phyloP scores from a whole-genome alignment of 2,113 vertebrate genomes.

The Malaclemys terrapin region DNA sequence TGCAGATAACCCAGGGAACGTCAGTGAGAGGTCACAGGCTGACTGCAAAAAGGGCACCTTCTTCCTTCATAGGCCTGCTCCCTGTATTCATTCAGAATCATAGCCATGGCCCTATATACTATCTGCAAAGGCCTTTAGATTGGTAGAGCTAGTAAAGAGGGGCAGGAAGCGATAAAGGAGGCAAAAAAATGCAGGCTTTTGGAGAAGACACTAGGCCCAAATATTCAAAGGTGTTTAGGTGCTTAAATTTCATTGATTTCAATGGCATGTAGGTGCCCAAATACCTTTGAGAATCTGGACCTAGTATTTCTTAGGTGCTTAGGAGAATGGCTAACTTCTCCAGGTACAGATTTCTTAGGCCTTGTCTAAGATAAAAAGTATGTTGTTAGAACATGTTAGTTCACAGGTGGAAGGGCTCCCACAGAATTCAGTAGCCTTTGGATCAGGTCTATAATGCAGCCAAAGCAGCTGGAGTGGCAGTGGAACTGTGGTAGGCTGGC shows the following conservation, averaged over 20 bases:
- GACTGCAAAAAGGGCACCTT: not conserved
- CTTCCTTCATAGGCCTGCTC: not conserved
- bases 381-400: not conserved
- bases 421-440: not conserved
- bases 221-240: not conserved
- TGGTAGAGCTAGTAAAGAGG: not conserved
- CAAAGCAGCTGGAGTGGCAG: not conserved
- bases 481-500: not conserved
- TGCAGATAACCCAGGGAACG: not conserved
- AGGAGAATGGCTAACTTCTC: not conserved
- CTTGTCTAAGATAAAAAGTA: not conserved
- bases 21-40: not conserved
- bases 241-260: not conserved
- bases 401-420: not conserved
- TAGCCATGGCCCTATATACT: not conserved
- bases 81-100: not conserved
- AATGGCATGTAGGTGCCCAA: not conserved
- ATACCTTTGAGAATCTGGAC: not conserved
- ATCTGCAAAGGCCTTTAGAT: not conserved
- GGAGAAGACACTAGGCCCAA: not conserved
- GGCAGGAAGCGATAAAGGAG: not conserved
- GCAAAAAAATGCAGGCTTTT: not conserved
- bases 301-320: not conserved
- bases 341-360: not conserved
- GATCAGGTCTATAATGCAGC: not conserved